Evolutionary conservation across 2,797 vertebrate genomes (phyloP).

Genomic region (Petrocephalus schoutedeni): DNA sequence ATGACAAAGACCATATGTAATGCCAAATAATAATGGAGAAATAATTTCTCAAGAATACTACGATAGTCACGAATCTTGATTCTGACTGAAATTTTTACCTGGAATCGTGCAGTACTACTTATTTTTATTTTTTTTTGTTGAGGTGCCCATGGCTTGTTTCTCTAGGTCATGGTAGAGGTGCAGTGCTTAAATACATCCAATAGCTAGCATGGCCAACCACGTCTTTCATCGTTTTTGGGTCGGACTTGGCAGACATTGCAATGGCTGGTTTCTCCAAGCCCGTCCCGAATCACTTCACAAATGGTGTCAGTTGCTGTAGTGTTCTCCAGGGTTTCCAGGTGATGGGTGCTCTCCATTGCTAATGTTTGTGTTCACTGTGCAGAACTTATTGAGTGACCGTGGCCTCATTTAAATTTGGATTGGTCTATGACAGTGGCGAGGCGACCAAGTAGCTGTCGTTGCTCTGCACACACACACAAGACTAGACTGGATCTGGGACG

Average conservation of each 20-base stretch:
- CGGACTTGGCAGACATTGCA: conserved; percentile 81
- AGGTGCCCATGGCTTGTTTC: no score
- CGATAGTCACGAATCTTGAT: no score
- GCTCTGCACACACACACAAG: not conserved
- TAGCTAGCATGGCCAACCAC: not conserved
- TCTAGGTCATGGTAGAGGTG: no score
- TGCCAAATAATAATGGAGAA: no score
- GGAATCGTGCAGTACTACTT: no score
- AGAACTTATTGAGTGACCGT: not conserved
- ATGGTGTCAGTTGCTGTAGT: conserved; percentile 59
- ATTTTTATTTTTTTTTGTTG: no score
- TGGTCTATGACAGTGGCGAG: not conserved
- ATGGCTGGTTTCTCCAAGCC: conserved; percentile 55
- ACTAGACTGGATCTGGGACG: not conserved
- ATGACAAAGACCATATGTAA: no score
- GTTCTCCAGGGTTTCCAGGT: conserved; percentile 37
- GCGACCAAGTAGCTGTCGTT: not conserved
- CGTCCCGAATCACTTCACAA: conserved; percentile 55
- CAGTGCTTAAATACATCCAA: not conserved
- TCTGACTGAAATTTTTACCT: no score
- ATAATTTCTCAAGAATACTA: no score
- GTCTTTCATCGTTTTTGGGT: conserved; percentile 33
- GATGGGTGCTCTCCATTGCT: not conserved
- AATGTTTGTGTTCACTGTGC: not conserved
- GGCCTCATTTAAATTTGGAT: not conserved